Conservation (phyloP, 2,113 vertebrate genomes). For the Protobothrops flavoviridis region DNA sequence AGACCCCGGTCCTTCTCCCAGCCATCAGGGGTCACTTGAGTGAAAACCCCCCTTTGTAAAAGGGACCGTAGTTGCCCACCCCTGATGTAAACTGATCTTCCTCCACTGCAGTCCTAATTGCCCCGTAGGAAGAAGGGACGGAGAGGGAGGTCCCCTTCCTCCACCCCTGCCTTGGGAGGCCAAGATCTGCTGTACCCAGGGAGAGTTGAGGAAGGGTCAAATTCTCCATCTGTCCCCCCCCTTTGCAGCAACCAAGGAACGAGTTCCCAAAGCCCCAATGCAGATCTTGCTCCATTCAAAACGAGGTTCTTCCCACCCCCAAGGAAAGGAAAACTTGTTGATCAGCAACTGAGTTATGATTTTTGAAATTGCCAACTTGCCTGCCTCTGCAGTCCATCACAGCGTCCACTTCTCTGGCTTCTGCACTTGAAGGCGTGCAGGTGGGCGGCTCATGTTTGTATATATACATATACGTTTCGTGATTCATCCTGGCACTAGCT, state of each 20-base stretch:
- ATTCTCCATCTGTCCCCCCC: not conserved
- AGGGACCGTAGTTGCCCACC: too few species aligned
- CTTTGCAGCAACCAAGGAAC: not conserved
- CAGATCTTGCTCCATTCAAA: not conserved
- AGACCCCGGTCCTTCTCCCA: too few species aligned
- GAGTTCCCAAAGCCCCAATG: too few species aligned
- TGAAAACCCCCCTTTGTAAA: too few species aligned
- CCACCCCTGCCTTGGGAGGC: not conserved
- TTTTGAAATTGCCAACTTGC: constrained; percentile 4
- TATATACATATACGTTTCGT: not conserved
- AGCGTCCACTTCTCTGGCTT: not conserved
- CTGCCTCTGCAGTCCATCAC: not conserved
- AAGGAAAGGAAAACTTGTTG: not conserved
- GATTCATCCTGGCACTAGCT: constrained; percentile 21
- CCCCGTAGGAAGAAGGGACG: not conserved
- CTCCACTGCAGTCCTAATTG: not conserved
- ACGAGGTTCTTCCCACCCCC: not conserved
- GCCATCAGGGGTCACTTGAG: too few species aligned
- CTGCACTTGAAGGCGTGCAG: not conserved
- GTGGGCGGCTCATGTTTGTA: constrained; percentile 14
- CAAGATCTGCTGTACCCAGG: not conserved
- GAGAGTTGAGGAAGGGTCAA: not conserved
- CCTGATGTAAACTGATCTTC: not conserved
- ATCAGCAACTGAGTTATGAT: not conserved
- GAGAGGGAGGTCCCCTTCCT: not conserved